Evolutionary conservation across 2,888 invertebrate genomes (phyloP), one percentile per base, ranked within the genome.

Genomic region (Zele albiditarsus): DNA sequence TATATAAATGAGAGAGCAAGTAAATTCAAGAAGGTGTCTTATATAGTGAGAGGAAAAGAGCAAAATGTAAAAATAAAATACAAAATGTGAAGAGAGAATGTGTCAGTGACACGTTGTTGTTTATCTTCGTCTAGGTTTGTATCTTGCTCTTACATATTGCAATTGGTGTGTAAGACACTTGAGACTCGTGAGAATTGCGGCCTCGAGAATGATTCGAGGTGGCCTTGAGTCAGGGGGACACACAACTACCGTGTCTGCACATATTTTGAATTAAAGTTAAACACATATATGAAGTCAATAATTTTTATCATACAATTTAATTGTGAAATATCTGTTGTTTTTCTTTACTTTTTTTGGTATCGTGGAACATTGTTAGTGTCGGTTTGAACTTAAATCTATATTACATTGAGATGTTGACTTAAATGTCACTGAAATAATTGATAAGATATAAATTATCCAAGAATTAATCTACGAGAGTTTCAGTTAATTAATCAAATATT

Each of bases 141-240:
- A 6, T 10, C 62, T n/a, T 27, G 25, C 28, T 27, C 28, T 27
- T n/a, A 6, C 27, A 31, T 62, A 27, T 62, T 31, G 62, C 28
- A 27, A 53, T n/a, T 53, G n/a, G 53, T 62, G 60, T 66, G 73
- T 71, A 71, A 57, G 81, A 75, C 76, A 80, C 71, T 63, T 72
- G 74, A 80, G 80, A 81, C 73, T 78, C 78, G 81, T 80, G 79
- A 80, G 81, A 81, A 78, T 53, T 66, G 68, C 71, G 72, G 68
- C 75, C 73, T 74, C 72, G 72, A 74, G 70, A 74, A 62, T 49
- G 20, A 71, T 33, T 74, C 27, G 42, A 60, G 27, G 66, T 70
- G 78, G 49, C 78, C 78, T 78, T 76, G 76, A 60, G 58, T 28
- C 27, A 28, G n/a, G 31, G 62, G n/a, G 28, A 53, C 23, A 53